Evolutionary conservation across 2,113 vertebrate genomes (phyloP), one percentile per base, ranked within the genome.

Genomic region (Micronisus gabar): DNA sequence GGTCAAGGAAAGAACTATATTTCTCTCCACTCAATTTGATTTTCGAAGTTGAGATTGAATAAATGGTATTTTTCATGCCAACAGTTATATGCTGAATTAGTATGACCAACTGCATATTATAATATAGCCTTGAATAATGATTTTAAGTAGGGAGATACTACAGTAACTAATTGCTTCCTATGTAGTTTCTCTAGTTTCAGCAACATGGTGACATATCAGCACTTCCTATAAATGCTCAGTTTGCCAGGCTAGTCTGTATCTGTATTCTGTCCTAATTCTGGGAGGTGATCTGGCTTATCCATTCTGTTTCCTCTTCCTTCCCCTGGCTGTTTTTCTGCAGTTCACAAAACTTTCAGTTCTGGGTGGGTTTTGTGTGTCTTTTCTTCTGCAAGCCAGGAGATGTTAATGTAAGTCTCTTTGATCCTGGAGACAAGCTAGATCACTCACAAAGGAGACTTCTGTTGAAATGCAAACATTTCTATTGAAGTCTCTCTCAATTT

Each of bases 151-250:
- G 27, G 74, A 80, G 53, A 91, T 78, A 48, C 66, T 86, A 67
- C 73, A 80, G 71, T 86, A 91, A 50, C 59, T 95, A 92, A 95
- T 79, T 91, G 80, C 78, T 75, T 87, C 89, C 95, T 91, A 75
- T 41, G 47, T n/a, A 65, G 38, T 67, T 87, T 86, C 67, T 75
- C 86, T 84, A 81, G 84, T 92, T 91, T 92, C 18, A 30, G 88
- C 52, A 81, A 61, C 32, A 43, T 12, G 66, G 47, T 68, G 32
- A 63, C n/a, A 53, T 63, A 86, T 48, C 38, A 26, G 52, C 25
- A 74, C 63, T 95, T 94, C 76, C 82, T 96, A 78, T 66, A 66
- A 86, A 47, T 3, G 29, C 30, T 81, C 29, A 7, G 32, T 82
- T 92, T 92, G 81, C 81, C 61, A 75, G 83, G 32, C 62, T 90